A percentile compares a stretch with the other conserved stretches of the same genome.
phyloP scores from a whole-genome alignment of 2,888 invertebrate genomes.

The Spodoptera littoralis region DNA sequence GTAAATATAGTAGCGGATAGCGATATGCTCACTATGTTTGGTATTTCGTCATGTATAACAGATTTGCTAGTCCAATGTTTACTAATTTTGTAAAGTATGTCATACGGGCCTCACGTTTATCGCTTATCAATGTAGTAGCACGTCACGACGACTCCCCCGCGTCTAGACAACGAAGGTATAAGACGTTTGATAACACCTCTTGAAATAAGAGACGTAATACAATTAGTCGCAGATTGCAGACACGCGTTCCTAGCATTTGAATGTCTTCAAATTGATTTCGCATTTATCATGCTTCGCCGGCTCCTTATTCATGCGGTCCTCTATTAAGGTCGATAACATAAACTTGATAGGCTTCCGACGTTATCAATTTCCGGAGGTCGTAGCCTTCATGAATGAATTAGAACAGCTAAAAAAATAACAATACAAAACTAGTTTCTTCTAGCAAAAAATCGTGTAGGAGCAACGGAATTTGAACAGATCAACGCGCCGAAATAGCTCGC shows the following conservation, averaged over 20 bases:
- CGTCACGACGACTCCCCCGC: slow-evolving; percentile 25
- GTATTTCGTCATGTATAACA: slow-evolving; percentile 47
- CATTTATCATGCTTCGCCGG: slow-evolving; percentile 70
- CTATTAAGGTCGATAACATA: slow-evolving; percentile 61
- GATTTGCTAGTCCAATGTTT: slow-evolving; percentile 53
- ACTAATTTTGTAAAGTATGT: slow-evolving; percentile 53
- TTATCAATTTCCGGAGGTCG: slow-evolving; percentile 54
- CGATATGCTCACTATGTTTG: slow-evolving; percentile 50
- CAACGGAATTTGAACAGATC: slow-evolving; percentile 46
- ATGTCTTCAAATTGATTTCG: slow-evolving; percentile 56
- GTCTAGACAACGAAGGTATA: slow-evolving; percentile 49
- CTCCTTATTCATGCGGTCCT: slow-evolving; percentile 40
- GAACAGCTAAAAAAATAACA: slow-evolving; percentile 28
- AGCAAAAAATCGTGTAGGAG: slow-evolving; percentile 49
- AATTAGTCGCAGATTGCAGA: slow-evolving; percentile 6
- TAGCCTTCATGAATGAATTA: slow-evolving; percentile 57
- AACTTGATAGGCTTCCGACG: slow-evolving; percentile 62
- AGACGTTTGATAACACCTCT: slow-evolving; percentile 38
- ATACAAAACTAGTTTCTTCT: slow-evolving; percentile 38
- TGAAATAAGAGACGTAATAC: slow-evolving; percentile 12
- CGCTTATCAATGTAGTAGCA: slow-evolving; percentile 43
- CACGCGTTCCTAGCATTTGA: slow-evolving; percentile 22
- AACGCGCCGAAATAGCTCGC: slow-evolving; percentile 51
- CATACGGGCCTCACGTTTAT: slow-evolving; percentile 55
- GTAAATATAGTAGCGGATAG: slow-evolving; percentile 25